These are phyloP conservation scores for Lepidurus arcticus DNA, from an alignment of 1,140 invertebrate species.

Conservation along the genomic window DNA sequence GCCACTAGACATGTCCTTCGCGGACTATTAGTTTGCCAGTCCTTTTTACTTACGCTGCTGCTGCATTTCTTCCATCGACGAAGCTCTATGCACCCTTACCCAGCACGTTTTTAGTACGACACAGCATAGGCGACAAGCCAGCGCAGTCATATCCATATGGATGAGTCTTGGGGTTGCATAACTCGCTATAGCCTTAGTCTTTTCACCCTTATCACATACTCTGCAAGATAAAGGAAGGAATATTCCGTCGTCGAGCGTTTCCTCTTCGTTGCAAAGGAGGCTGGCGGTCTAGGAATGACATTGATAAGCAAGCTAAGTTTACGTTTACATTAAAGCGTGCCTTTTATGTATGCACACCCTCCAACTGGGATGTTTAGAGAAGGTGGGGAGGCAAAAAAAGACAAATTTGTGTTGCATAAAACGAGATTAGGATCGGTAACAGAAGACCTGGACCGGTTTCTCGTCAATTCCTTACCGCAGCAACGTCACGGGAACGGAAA, in stretches of 20 bases:
- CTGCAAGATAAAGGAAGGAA: neutral
- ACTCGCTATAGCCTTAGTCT: constrained; percentile 3
- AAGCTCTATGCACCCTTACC: neutral
- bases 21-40: constrained; percentile 5
- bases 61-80: neutral
- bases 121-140: neutral
- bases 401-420: too few relatives aligned
- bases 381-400: too few relatives aligned
- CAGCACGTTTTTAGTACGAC: constrained; percentile 8
- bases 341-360: too few relatives aligned
- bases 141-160: neutral
- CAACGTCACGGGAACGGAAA: neutral
- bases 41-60: neutral
- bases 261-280: neutral
- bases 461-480: neutral
- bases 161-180: neutral
- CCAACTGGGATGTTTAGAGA: too few relatives aligned
- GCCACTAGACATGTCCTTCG: constrained; percentile 18
- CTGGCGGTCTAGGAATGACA: neutral
- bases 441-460: too few relatives aligned
- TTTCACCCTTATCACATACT: neutral
- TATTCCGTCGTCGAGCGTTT: neutral
- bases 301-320: neutral
- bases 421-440: too few relatives aligned
- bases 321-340: neutral